Evolutionary conservation across 2,888 invertebrate genomes (phyloP).

Genomic region (Cistogaster globosa): DNA sequence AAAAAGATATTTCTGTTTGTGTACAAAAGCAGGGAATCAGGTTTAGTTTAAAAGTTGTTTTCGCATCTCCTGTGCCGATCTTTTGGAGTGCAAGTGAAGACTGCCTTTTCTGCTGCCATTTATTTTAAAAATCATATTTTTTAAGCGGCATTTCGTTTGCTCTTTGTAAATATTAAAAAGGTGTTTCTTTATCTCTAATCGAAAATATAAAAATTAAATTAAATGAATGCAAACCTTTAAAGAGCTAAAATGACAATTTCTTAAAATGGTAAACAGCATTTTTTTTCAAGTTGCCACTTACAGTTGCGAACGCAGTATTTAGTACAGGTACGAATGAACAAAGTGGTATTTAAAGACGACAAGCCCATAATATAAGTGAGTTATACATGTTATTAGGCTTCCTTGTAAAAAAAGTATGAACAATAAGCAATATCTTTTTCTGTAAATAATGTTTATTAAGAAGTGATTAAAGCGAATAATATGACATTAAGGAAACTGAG

Average conservation of each 20-base stretch:
- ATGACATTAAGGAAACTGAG: constrained; percentile 20
- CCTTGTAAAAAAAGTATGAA: constrained; percentile 1
- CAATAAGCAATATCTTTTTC: constrained; percentile 20
- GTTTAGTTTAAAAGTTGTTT: neutral
- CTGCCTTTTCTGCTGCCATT: neutral
- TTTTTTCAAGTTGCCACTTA: too few relatives aligned
- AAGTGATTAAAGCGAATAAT: constrained; percentile 45
- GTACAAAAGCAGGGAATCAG: neutral
- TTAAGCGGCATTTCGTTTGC: constrained; percentile 32
- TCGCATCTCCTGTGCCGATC: neutral
- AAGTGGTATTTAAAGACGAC: constrained; percentile 57
- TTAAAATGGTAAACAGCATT: constrained; percentile 69
- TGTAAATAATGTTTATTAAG: constrained; percentile 40
- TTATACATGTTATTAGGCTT: constrained; percentile 54
- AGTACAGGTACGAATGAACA: too few relatives aligned
- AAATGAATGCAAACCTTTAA: constrained; percentile 57
- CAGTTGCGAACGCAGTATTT: too few relatives aligned
- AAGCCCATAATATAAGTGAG: constrained; percentile 38
- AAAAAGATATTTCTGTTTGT: constrained; percentile 42
- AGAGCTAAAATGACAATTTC: constrained; percentile 63
- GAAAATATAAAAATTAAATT: constrained; percentile 36
- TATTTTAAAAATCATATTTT: constrained; percentile 20
- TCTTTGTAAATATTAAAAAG: constrained; percentile 52
- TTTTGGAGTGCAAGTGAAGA: neutral
- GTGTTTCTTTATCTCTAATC: constrained; percentile 30